Conservation (phyloP, 64 coral and sea anemone genomes). For the Actinia equina region DNA sequence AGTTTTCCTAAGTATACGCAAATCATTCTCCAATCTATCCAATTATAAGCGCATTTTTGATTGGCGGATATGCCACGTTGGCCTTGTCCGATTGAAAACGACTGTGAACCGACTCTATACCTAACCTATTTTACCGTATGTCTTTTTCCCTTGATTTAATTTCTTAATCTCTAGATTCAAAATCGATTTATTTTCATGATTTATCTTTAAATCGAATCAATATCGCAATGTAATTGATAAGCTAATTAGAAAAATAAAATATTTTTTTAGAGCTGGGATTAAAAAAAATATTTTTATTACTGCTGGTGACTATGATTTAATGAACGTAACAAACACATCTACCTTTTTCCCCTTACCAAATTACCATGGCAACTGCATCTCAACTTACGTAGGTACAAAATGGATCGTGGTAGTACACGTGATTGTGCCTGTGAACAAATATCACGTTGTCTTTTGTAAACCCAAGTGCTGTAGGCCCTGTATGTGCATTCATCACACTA, state of each 20-base stretch:
- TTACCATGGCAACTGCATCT: neutral
- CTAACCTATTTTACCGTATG: neutral
- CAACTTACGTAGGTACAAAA: neutral
- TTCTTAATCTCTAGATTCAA: neutral
- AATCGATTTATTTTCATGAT: neutral
- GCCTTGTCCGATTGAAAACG: no score
- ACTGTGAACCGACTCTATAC: no score
- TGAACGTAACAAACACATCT: neutral
- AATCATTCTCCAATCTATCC: no score
- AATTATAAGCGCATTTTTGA: no score
- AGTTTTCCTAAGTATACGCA: no score
- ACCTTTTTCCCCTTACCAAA: neutral
- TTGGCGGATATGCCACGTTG: no score
- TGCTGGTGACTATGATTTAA: neutral
- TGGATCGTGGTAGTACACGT: neutral
- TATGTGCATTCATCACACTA: no score
- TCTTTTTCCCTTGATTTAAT: neutral
- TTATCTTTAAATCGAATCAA: neutral
- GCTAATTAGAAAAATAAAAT: neutral
- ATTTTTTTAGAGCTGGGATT: neutral
- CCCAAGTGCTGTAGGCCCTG: no score
- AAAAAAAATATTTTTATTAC: neutral
- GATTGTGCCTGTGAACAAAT: neutral
- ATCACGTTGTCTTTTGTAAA: neutral
- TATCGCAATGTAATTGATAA: neutral